Base-by-base conservation (phyloP, 2,797 vertebrate species). In the Synaphobranchus kaupii region DNA sequence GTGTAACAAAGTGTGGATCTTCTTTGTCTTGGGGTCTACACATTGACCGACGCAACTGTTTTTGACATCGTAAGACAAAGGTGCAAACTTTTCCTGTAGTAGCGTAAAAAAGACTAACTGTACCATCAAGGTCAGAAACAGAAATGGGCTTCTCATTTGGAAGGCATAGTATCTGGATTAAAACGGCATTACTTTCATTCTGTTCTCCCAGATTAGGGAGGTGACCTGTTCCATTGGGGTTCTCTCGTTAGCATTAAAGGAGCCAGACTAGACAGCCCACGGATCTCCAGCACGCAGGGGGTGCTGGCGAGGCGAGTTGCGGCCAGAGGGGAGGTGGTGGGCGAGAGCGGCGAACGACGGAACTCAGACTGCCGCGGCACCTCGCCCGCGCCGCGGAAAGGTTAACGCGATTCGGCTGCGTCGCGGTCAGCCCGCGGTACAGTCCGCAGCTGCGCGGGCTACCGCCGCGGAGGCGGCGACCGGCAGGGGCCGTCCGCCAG, bases 381-480 rank as follows among this genome's bases (percentile, higher is more conserved):
- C 22, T 52, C 22, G 6, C 20, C 22, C 31, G 25, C n/a, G 25
- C 39, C 4, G 48, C 47, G 17, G 89, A 90, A 89, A 92, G 91
- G 91, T 92, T 90, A 92, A 89, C 88, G 89, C 86, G 78, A 91
- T 91, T 92, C 92, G 90, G 0, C 92, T 88, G 52, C 87, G 83
- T 87, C 47, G 58, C 82, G 84, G 87, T 88, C 92, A 81, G 88
- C 89, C 85, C 89, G 76, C 89, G 22, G 52, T 25, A 1, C 48
- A n/a, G n/a, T n/a, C n/a, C n/a, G 25, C 47, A n/a, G 47, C 50
- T 82, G 80, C 78, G 89, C 94, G 94, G 93, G 90, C 94, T 95
- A 96, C 96, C 95, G 93, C 84, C 87, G 93, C 95, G 94, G 94
- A 95, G 93, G 94, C 93, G 94, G 94, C 93, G 95, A 93, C 93